Evolutionary conservation across 2,888 invertebrate genomes (phyloP), one percentile per base, ranked within the genome.

Genomic region (Ditula angustiorana): DNA sequence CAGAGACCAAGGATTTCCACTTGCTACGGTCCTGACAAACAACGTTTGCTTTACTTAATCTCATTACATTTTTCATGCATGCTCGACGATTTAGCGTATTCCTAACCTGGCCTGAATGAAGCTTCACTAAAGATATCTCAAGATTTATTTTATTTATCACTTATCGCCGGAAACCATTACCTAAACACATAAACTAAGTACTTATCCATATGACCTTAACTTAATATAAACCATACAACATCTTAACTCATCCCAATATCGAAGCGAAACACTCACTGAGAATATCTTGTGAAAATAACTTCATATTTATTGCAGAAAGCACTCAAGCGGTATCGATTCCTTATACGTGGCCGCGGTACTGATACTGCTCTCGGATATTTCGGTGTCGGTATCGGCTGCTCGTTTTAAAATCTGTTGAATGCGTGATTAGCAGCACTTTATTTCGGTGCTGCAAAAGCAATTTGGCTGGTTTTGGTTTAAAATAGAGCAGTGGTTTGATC

Each of bases 271-370:
- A 44, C 47, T 35, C 47, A n/a, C 41, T 35, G 24, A 41, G 30
- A 56, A 47, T 30, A 46, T 59, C 53, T 59, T 52, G 44, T 50
- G 53, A 60, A 67, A 61, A 69, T 64, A 64, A 61, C 61, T 60
- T 69, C 69, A 67, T 66, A 72, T 71, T 75, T 76, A 75, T 73
- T 68, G 69, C 73, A 65, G 67, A 71, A 73, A 74, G 71, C 71
- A 75, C 73, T 76, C 72, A 69, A 66, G 52, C 67, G 46, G 49
- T 69, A 67, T 71, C 65, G 71, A 71, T 74, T 72, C 75, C 71
- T 72, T 74, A 74, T 68, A 62, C 67, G 69, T 72, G 64, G 65
- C 68, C 67, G 67, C 61, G 62, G 66, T 69, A 68, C 70, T 71
- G 61, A 56, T 30, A 30, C 10, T 19, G 33, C n/a, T 55, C 24